Evolutionary conservation across 2,888 invertebrate species (phyloP).

Genomic region (Athrips mouffetella): DNA sequence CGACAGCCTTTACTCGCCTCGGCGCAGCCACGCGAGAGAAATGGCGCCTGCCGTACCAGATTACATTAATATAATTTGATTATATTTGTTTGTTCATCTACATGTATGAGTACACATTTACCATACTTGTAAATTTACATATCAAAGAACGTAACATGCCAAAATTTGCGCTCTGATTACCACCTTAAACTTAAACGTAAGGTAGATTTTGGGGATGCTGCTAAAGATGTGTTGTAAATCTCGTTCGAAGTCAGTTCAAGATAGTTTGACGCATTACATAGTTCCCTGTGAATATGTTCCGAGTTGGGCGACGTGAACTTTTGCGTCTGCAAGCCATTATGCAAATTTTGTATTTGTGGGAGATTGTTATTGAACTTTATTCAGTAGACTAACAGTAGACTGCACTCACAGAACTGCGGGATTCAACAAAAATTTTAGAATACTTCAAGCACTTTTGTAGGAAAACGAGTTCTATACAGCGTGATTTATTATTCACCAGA

Average conservation of each 20-base stretch:
- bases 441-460: not conserved
- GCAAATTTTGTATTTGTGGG: slow-evolving; percentile 3
- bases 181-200: slow-evolving; percentile 1
- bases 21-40: not conserved
- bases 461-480: not conserved
- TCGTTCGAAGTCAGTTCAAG: slow-evolving; percentile 1
- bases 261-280: slow-evolving; percentile 7
- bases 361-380: slow-evolving; percentile 5
- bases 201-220: not conserved
- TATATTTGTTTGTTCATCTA: not conserved
- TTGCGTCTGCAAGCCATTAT: not conserved
- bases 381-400: not conserved
- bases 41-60: not conserved
- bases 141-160: too few relatives aligned
- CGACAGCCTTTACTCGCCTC: not conserved
- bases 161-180: not conserved
- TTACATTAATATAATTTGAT: slow-evolving; percentile 3
- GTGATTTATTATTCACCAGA: too few relatives aligned
- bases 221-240: not conserved
- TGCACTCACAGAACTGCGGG: slow-evolving; percentile 2
- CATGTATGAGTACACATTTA: too few relatives aligned
- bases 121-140: too few relatives aligned
- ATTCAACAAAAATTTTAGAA: not conserved
- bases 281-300: slow-evolving; percentile 4
- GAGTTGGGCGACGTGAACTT: slow-evolving; percentile 5